Evolutionary conservation across 2,113 vertebrate species (phyloP).

Genomic region (Pituophis catenifer): DNA sequence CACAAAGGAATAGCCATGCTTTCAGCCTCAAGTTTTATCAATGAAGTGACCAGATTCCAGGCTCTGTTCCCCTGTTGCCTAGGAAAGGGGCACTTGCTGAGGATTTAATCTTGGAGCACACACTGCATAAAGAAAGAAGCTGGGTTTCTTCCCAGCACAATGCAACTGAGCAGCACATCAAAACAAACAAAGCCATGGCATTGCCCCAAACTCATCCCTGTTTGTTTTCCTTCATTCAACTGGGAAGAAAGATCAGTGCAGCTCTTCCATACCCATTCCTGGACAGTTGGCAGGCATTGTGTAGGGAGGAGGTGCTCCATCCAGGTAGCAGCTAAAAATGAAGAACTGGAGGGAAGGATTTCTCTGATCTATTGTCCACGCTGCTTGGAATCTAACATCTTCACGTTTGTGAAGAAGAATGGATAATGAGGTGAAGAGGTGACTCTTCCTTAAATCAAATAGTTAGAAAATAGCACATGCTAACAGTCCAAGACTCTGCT

Average conservation of each 20-base stretch:
- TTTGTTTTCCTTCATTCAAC: not conserved
- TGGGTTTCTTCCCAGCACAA: constrained; percentile 19
- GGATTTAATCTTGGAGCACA: constrained; percentile 51
- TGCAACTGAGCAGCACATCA: constrained; percentile 45
- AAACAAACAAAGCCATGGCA: constrained; percentile 22
- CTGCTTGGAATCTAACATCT: not conserved
- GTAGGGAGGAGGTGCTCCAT: accelerated
- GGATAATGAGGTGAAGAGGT: not conserved
- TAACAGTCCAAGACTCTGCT: not conserved
- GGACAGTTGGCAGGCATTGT: not conserved
- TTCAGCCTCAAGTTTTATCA: constrained; percentile 67
- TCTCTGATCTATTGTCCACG: not conserved
- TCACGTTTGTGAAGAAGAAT: not conserved
- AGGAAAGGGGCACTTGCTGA: constrained; percentile 58
- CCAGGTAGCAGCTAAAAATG: not conserved
- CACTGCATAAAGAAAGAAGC: constrained; percentile 49
- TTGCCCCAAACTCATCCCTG: not conserved
- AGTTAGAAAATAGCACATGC: accelerated
- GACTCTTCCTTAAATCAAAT: not conserved
- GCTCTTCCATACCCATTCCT: not conserved
- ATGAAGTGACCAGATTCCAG: constrained; percentile 73
- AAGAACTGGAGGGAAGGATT: not conserved
- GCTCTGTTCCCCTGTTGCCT: constrained; percentile 69
- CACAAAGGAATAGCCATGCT: constrained; percentile 68
- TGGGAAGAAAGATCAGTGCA: not conserved